Conservation (phyloP, 2,113 vertebrate genomes). For the Chaetorhynchus papuensis region DNA sequence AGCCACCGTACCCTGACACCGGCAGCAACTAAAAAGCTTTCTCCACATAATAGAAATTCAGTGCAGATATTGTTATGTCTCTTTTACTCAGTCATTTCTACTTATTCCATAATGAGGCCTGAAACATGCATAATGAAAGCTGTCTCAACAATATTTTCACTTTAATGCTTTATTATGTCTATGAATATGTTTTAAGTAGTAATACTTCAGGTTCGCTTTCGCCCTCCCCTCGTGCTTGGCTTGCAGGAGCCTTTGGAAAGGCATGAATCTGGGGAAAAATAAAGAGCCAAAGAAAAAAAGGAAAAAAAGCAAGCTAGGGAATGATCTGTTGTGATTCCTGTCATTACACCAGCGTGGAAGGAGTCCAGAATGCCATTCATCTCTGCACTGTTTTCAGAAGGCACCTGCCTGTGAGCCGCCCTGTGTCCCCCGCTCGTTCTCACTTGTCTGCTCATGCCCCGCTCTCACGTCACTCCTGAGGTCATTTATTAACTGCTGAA, state of each 20-base stretch:
- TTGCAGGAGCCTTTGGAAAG: slow-evolving; percentile 53
- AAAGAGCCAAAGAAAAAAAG: neutral
- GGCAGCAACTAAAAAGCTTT: slow-evolving; percentile 71
- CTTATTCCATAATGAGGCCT: slow-evolving; percentile 87
- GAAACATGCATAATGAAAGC: slow-evolving; percentile 93
- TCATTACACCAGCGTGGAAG: neutral
- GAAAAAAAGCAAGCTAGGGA: neutral
- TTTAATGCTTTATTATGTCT: slow-evolving; percentile 93
- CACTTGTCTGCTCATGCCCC: neutral
- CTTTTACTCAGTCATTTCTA: slow-evolving; percentile 87
- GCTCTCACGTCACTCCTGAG: neutral
- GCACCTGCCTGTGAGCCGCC: neutral
- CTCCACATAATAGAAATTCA: slow-evolving; percentile 88
- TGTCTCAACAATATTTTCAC: slow-evolving; percentile 94
- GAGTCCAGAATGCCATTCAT: slow-evolving; percentile 20
- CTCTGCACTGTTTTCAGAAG: slow-evolving; percentile 38
- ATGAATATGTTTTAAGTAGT: slow-evolving; percentile 81
- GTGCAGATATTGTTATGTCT: slow-evolving; percentile 82
- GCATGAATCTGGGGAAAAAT: neutral
- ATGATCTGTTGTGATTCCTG: slow-evolving; percentile 48
- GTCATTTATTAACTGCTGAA: neutral
- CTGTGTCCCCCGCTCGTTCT: neutral
- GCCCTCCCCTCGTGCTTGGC: neutral
- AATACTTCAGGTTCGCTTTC: slow-evolving; percentile 69
- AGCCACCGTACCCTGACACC: slow-evolving; percentile 75